Base-by-base conservation (phyloP, 2,888 invertebrate species). In the Dromius quadrimaculatus region DNA sequence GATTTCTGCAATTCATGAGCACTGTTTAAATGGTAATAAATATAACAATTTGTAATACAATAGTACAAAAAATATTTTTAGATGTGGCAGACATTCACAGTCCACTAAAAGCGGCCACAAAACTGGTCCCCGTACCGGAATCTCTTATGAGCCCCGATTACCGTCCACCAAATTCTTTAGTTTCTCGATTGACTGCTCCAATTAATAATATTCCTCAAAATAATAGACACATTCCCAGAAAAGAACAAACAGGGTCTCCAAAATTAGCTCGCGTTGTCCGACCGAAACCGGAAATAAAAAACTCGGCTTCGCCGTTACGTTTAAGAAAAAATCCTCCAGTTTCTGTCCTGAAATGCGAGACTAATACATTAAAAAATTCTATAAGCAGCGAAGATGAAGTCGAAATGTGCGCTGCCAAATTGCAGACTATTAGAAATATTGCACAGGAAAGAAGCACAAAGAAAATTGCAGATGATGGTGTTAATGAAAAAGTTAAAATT, bases 121-220 rank as follows among this genome's bases (percentile, higher is more conserved):
- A 93, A 83, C 90, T 94, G 86, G 92, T 94, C 0, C 94, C 94
- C 0, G 94, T 94, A 22, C 94, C 94, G 0, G 94, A 94, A 80
- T 92, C 93, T 0, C 83, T 94, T 1, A 93, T 93, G 91, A 93
- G 93, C 78, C 93, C 92, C 0, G 93, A 93, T 80, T 91, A 90
- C 80, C 87, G 83, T 34, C 83, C 84, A 17, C 70, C 78, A 0
- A 73, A 62, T 36, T 36, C 47, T 36, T 69, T 73, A 59, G 65
- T 64, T 1, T 59, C 61, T 50, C 70, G 71, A 23, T 38, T 64
- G 17, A 45, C 61, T 6, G 36, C 72, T 1, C 76, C 79, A 8
- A 64, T 74, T 74, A 64, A 73, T 74, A 57, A 73, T 74, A 36
- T 71, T 75, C n/a, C 59, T 70, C 64, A 70, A 64, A 3, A 72